Evolutionary conservation across 2,888 invertebrate genomes (phyloP).

Genomic region (Cataglyphis rosenhaueri): DNA sequence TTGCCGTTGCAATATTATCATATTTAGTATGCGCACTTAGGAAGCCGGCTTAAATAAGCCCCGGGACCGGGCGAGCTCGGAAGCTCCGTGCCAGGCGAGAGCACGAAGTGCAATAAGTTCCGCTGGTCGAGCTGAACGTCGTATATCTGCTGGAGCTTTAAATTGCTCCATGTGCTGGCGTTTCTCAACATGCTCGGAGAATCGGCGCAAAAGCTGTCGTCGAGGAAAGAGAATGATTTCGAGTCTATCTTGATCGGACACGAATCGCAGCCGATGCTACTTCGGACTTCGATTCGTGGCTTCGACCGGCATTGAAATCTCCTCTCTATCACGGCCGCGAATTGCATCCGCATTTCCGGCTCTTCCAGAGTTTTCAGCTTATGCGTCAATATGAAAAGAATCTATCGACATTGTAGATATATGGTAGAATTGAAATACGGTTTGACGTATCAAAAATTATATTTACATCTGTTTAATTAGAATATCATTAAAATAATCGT

Average conservation of each 20-base stretch:
- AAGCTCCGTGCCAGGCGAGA: constrained; percentile 76
- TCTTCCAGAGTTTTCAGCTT: background rate
- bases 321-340: constrained; percentile 61
- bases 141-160: constrained; percentile 81
- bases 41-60: constrained; percentile 85
- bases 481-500: background rate
- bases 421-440: background rate
- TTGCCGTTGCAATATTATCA: constrained; percentile 85
- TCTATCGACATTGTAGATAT: background rate
- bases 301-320: constrained; percentile 73
- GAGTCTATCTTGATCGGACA: background rate
- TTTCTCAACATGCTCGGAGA: constrained; percentile 19
- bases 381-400: background rate
- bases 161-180: constrained; percentile 62
- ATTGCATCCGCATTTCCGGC: constrained; percentile 39
- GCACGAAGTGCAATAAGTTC: constrained; percentile 84
- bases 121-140: constrained; percentile 80
- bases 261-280: constrained; percentile 52
- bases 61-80: constrained; percentile 78
- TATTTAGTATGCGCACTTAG: constrained; percentile 86
- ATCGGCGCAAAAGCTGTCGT: constrained; percentile 6
- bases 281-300: constrained; percentile 72
- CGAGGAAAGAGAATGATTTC: background rate
- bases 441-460: background rate
- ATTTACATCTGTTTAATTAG: background rate